Conservation (phyloP, 1,140 invertebrate genomes). For the Globodera rostochiensis region DNA sequence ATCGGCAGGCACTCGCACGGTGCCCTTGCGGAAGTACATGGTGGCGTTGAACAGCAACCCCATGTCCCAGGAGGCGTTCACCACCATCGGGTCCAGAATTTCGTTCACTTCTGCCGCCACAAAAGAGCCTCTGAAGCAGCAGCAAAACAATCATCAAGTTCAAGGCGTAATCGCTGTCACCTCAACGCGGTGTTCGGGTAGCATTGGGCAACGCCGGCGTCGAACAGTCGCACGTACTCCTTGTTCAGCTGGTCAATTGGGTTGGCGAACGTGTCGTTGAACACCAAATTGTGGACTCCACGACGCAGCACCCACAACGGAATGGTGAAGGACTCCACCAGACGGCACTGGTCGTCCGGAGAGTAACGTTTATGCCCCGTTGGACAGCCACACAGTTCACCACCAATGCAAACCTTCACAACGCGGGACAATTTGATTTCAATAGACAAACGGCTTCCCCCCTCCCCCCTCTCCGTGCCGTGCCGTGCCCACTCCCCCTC, state of each 20-base stretch:
- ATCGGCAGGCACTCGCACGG: conserved; percentile 57
- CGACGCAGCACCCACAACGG: conserved; percentile 60
- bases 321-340: conserved; percentile 59
- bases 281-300: conserved; percentile 53
- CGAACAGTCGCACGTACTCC: conserved; percentile 56
- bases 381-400: conserved; percentile 57
- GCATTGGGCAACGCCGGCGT: conserved; percentile 57
- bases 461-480: too few relatives aligned
- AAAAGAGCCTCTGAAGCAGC: conserved; percentile 47
- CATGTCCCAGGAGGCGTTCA: conserved; percentile 62
- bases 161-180: background rate
- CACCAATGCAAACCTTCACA: conserved; percentile 59
- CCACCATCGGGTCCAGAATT: conserved; percentile 57
- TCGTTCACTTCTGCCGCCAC: conserved; percentile 64
- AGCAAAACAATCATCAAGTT: background rate
- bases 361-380: conserved; percentile 60
- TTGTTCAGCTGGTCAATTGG: conserved; percentile 59
- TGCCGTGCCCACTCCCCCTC: conserved; percentile 22
- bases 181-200: conserved; percentile 61
- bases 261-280: conserved; percentile 61
- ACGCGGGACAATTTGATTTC: too few relatives aligned
- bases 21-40: conserved; percentile 63
- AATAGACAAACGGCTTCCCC: background rate
- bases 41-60: conserved; percentile 63
- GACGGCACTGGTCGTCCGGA: conserved; percentile 51